These are phyloP conservation scores for Sinella curviseta DNA, from an alignment of 1,140 invertebrate genomes.

Conservation along the genomic window DNA sequence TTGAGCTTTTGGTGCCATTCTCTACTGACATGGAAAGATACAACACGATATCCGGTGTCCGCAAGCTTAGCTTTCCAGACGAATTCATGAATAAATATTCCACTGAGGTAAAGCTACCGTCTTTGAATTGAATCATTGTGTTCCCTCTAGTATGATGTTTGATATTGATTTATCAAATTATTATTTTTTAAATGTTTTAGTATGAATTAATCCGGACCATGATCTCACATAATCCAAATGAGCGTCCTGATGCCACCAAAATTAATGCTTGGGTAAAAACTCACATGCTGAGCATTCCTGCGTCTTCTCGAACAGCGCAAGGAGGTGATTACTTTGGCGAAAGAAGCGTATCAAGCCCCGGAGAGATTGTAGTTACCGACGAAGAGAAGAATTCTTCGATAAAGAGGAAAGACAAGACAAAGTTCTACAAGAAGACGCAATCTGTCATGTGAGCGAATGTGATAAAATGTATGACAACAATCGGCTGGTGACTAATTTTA, in stretches of 20 bases:
- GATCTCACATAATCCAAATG: conserved; percentile 69
- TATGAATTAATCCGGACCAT: conserved; percentile 71
- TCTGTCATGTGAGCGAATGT: conserved; percentile 5
- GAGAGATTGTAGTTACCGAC: neutral
- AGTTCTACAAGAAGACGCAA: conserved; percentile 5
- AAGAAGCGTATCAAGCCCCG: neutral
- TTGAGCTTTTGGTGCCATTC: conserved; percentile 87
- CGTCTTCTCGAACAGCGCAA: neutral
- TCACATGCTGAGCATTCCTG: neutral
- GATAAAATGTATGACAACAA: too few relatives aligned
- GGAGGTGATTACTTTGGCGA: neutral
- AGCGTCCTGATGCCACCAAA: conserved; percentile 61
- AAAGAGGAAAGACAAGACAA: neutral
- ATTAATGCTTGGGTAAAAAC: conserved; percentile 44
- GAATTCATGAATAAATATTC: conserved; percentile 67
- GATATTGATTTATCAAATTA: conserved; percentile 6
- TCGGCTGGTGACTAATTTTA: too few relatives aligned
- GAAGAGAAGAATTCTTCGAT: neutral
- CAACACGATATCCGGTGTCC: conserved; percentile 51
- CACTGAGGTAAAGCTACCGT: conserved; percentile 66
- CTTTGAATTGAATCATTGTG: conserved; percentile 14
- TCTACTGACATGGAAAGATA: conserved; percentile 85
- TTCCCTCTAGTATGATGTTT: conserved; percentile 11
- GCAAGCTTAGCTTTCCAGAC: conserved; percentile 67
- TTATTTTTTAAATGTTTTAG: conserved; percentile 59